Base-by-base conservation (phyloP, 2,888 invertebrate genomes). In the Drosophila merina region DNA sequence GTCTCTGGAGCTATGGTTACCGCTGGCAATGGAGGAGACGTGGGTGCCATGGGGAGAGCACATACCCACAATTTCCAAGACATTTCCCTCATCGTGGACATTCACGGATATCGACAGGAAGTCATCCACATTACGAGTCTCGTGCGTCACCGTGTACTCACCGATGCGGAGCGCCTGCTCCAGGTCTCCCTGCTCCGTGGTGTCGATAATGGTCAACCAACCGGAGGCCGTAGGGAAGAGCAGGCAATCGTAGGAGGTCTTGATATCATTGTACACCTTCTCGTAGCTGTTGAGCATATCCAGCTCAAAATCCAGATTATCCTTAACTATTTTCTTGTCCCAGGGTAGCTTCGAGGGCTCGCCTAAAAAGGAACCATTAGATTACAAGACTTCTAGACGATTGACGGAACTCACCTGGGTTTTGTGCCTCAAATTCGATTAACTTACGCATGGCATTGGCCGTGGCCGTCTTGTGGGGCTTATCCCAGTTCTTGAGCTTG, bases 21-120 rank as follows among this genome's bases (percentile, higher is more conserved):
- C 99, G 1, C 98, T 95, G 1, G 99, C 97, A 80, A 99, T 99
- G 7, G 97, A 96, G 0, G 99, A 98, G 4, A 99, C 99, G 91
- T 99, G 99, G 0, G 99, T 99, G 28, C 99, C 99, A 92, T 99
- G 99, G 55, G 97, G 95, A 9, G 98, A 97, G 91, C 97, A 97
- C 94, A 98, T 96, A 79, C 97, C 96, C 57, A 98, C 98, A 52
- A 99, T 95, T 93, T 99, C 99, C 58, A 99, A 92, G 0, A 96
- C 93, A 89, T 98, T 95, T 28, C 99, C 99, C 12, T 96, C 94
- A 79, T 98, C 96, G 87, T 98, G 96, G 45, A 99, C 96, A 90
- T 99, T 98, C 62, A 98, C 94, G 77, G 96, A 96, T 89, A 97
- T 93, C n/a, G 97, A 97, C 89, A 98, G 93, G 89, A 95, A 95